A percentile compares a stretch with the other conserved stretches of the same genome.
phyloP scores from a whole-genome alignment of 2,888 invertebrate genomes.

The Acrobasis consociella region DNA sequence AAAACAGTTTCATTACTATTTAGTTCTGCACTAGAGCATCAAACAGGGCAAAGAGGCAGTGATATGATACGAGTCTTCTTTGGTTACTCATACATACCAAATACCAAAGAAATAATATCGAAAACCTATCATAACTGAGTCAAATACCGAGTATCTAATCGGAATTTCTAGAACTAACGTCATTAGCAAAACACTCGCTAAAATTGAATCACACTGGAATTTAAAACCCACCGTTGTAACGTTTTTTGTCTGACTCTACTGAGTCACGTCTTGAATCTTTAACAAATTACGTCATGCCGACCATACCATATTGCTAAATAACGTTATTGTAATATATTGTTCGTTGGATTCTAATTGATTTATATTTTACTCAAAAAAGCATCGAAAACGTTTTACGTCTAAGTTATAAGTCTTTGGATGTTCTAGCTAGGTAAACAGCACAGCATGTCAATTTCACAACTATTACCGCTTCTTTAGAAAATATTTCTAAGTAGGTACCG shows the following conservation, averaged over 20 bases:
- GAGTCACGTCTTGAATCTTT: conserved; percentile 32
- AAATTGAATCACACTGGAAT: conserved; percentile 26
- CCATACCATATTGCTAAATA: background rate
- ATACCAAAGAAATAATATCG: background rate
- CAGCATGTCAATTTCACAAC: too few relatives aligned
- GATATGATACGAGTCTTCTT: background rate
- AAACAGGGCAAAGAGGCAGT: too few relatives aligned
- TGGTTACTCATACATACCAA: background rate
- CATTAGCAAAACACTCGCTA: conserved; percentile 17
- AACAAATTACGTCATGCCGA: conserved; percentile 30
- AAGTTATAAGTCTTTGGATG: too few relatives aligned
- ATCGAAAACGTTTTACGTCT: too few relatives aligned
- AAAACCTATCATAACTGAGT: background rate
- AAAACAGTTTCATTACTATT: too few relatives aligned
- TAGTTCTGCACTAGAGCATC: too few relatives aligned
- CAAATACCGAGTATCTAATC: background rate
- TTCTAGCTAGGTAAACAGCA: too few relatives aligned
- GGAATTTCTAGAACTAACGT: conserved; percentile 16
- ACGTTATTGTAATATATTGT: background rate
- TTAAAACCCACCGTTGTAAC: conserved; percentile 22
- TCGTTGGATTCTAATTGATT: too few relatives aligned
- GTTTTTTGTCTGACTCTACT: conserved; percentile 25
- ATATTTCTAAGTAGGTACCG: too few relatives aligned
- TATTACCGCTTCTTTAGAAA: too few relatives aligned
- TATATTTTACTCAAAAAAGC: too few relatives aligned